Evolutionary conservation across 2,888 invertebrate genomes (phyloP).

Genomic region (Luffia ferchaultella): DNA sequence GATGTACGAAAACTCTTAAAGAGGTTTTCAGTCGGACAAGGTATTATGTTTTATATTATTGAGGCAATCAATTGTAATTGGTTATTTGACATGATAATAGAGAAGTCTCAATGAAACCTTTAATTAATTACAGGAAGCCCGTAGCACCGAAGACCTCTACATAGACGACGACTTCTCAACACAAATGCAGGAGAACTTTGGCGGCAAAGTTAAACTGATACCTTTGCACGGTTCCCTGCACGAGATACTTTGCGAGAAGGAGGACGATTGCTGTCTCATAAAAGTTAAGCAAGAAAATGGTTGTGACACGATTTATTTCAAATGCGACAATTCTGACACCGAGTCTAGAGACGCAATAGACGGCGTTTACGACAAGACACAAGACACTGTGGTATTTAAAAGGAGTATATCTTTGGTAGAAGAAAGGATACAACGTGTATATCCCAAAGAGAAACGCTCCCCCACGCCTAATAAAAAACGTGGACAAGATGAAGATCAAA

Average conservation of each 20-base stretch:
- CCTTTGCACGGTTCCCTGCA: constrained; percentile 53
- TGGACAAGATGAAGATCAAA: constrained; percentile 8
- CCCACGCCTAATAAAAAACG: constrained; percentile 17
- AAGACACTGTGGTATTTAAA: constrained; percentile 49
- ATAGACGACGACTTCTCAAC: constrained; percentile 62
- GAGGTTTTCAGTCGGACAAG: no score
- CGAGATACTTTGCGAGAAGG: constrained; percentile 53
- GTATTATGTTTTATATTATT: no score
- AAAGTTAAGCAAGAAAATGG: constrained; percentile 55
- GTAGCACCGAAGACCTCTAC: constrained; percentile 63
- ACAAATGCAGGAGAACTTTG: constrained; percentile 53
- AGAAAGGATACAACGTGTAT: constrained; percentile 42
- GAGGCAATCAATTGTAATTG: no score
- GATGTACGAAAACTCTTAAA: no score
- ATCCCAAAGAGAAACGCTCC: constrained; percentile 35
- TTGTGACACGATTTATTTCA: constrained; percentile 48
- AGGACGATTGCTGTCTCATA: constrained; percentile 55
- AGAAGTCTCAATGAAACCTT: no score
- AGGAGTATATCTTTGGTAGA: constrained; percentile 50
- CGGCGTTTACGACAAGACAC: constrained; percentile 21
- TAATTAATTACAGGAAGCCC: constrained; percentile 56
- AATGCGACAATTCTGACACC: constrained; percentile 46
- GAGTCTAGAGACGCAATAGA: constrained; percentile 46
- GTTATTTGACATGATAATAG: no score
- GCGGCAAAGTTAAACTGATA: constrained; percentile 45